Conservation (phyloP, 2,797 vertebrate genomes). For the Lycodopsis pacificus region DNA sequence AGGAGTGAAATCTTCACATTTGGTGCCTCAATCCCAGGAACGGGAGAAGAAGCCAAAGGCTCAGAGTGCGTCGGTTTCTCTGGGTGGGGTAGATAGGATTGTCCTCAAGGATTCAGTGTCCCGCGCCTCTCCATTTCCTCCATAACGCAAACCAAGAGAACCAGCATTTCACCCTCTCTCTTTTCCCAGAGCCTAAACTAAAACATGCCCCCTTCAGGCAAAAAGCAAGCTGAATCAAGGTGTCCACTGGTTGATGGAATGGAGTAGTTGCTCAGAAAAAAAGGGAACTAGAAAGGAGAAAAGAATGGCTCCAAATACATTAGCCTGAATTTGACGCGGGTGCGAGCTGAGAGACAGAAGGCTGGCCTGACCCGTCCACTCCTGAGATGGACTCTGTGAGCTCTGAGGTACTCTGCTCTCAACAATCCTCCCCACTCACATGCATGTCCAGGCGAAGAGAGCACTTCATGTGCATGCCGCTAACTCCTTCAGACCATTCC, state of each 20-base stretch:
- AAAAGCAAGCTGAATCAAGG: conserved; percentile 34
- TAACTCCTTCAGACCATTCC: conserved; percentile 83
- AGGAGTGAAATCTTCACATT: conserved; percentile 37
- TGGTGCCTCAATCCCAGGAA: conserved; percentile 35
- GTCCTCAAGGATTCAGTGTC: conserved; percentile 64
- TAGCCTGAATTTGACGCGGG: conserved; percentile 40
- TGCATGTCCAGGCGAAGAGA: conserved; percentile 71
- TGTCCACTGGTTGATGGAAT: conserved; percentile 7
- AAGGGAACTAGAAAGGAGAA: conserved; percentile 5
- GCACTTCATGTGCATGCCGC: conserved; percentile 76
- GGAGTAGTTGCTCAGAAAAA: conserved; percentile 26
- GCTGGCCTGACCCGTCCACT: conserved; percentile 56
- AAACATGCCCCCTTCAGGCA: conserved; percentile 13
- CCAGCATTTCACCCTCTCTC: conserved; percentile 37
- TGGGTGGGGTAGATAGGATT: conserved; percentile 60
- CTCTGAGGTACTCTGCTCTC: conserved; percentile 66
- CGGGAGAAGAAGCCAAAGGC: conserved; percentile 33
- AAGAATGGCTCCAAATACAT: conserved; percentile 42
- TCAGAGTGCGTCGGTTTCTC: conserved; percentile 36
- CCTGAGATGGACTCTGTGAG: conserved; percentile 51
- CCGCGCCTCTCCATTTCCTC: conserved; percentile 66
- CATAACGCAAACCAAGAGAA: conserved; percentile 53
- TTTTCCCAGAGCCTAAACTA: conserved; percentile 12
- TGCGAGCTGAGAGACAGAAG: conserved; percentile 44
- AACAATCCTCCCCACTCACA: conserved; percentile 65